Evolutionary conservation across 1,140 invertebrate genomes (phyloP).

Genomic region (Apis cerana): DNA sequence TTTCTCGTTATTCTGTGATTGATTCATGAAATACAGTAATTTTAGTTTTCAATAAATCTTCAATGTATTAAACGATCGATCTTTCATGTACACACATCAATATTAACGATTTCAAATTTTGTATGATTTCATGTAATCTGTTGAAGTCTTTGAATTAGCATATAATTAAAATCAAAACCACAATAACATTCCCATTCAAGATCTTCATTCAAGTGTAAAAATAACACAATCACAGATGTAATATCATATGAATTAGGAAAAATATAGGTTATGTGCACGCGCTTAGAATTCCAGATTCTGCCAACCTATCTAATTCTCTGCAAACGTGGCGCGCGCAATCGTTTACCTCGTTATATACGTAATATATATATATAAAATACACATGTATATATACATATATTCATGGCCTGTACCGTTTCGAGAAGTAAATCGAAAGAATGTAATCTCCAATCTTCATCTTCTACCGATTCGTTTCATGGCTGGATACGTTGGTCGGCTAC

Average conservation of each 20-base stretch:
- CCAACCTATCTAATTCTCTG: background rate
- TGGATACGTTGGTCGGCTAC: background rate
- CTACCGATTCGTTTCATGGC: constrained; percentile 9
- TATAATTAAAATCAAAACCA: no score
- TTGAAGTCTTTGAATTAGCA: no score
- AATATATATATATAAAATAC: no score
- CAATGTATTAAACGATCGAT: background rate
- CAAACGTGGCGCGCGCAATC: background rate
- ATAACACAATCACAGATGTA: no score
- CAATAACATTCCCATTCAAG: no score
- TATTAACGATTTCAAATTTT: no score
- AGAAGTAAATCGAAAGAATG: constrained; percentile 25
- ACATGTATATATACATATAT: background rate
- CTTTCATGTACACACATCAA: background rate
- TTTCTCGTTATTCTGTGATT: constrained; percentile 17
- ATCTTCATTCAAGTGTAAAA: no score
- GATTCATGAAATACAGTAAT: constrained; percentile 28
- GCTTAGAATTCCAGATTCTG: background rate
- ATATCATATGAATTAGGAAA: background rate
- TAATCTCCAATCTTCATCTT: constrained; percentile 28
- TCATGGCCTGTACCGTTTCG: constrained; percentile 17
- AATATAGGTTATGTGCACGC: background rate
- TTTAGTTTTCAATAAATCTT: constrained; percentile 11
- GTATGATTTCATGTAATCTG: no score
- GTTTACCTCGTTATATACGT: background rate